Conservation (phyloP, 64 coral and sea anemone genomes). For the Porites australiensis region DNA sequence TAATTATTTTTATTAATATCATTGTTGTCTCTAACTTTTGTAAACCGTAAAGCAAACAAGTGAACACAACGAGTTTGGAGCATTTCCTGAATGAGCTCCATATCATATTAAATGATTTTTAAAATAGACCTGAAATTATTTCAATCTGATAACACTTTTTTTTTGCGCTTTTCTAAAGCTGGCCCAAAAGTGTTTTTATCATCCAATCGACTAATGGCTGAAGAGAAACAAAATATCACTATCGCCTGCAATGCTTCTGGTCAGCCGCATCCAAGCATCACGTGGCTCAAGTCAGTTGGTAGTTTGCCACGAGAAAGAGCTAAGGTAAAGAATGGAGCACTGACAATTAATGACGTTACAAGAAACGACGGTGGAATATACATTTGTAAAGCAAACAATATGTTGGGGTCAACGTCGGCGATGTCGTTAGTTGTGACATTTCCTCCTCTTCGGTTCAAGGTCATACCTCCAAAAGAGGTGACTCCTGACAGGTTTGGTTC, state of each 20-base stretch:
- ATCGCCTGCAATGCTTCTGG: constrained; percentile 14
- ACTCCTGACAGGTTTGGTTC: too few relatives aligned
- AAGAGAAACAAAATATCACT: constrained; percentile 4
- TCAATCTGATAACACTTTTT: too few relatives aligned
- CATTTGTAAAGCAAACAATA: constrained; percentile 23
- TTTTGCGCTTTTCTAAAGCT: background rate
- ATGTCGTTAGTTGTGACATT: too few relatives aligned
- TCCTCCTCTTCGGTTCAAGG: background rate
- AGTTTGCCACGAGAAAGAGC: background rate
- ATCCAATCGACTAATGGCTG: background rate
- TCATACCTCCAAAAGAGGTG: too few relatives aligned
- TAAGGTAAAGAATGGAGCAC: background rate
- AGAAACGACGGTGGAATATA: constrained; percentile 33
- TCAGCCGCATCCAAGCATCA: constrained; percentile 13
- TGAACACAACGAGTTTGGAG: too few relatives aligned
- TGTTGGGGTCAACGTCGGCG: too few relatives aligned
- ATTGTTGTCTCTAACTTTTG: too few relatives aligned
- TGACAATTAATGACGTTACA: background rate
- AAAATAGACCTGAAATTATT: too few relatives aligned
- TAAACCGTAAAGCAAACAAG: too few relatives aligned
- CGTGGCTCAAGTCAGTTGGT: constrained; percentile 18
- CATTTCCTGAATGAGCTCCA: too few relatives aligned
- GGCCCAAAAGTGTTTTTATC: background rate
- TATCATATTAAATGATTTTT: too few relatives aligned
- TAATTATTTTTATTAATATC: too few relatives aligned